These are phyloP conservation scores for Poecilia velifera DNA, from an alignment of 2,797 vertebrate genomes.

Conservation along the genomic window DNA sequence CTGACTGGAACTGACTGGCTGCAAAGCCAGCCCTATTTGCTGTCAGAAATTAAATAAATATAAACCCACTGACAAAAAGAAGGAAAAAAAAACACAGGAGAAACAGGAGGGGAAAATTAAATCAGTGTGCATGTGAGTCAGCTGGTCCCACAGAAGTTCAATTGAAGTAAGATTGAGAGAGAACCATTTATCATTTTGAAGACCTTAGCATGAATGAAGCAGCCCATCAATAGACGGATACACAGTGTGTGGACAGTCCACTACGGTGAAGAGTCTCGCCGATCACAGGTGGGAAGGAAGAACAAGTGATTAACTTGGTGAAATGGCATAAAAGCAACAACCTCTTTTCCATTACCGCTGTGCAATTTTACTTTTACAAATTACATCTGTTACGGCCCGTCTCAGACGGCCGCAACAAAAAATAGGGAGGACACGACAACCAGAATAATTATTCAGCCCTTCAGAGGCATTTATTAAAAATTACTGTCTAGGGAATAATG, in stretches of 20 bases:
- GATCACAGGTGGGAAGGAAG: neutral
- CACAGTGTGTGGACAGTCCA: neutral
- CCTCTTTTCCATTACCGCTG: neutral
- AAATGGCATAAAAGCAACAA: neutral
- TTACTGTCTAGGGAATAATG: too few species aligned
- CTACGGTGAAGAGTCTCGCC: neutral
- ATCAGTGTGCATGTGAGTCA: neutral
- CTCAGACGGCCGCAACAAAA: too few species aligned
- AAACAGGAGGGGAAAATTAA: neutral
- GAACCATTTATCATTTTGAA: neutral
- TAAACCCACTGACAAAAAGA: neutral
- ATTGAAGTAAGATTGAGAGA: neutral
- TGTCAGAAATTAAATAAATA: slow-evolving; percentile 2
- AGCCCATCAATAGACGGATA: neutral
- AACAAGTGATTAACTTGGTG: neutral
- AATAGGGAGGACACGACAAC: too few species aligned
- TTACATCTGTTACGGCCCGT: too few species aligned
- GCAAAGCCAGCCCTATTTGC: neutral
- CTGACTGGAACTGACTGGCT: neutral
- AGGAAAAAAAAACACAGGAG: neutral
- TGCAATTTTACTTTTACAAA: neutral
- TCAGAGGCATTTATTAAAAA: too few species aligned
- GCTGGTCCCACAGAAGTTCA: neutral
- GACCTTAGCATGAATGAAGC: neutral
- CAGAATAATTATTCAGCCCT: too few species aligned